Evolutionary conservation across 2,888 invertebrate species (phyloP).

Genomic region (Andrena chrysosceles): DNA sequence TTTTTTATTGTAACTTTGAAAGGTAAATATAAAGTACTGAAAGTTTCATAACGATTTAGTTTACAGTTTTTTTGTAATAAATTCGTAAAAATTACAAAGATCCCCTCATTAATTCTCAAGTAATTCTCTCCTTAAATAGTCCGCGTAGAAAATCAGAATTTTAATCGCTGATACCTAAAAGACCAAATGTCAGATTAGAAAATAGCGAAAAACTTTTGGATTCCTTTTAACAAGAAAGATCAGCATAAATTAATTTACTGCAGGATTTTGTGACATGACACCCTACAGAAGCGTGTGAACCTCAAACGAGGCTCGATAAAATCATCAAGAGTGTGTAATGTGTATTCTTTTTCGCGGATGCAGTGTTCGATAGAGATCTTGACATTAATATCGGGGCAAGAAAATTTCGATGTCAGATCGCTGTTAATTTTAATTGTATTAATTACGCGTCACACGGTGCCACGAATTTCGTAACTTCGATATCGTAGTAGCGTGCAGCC

Average conservation of each 20-base stretch:
- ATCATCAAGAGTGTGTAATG: constrained; percentile 11
- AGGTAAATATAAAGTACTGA: too few species aligned
- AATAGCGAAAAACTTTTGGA: too few species aligned
- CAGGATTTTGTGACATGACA: constrained; percentile 37
- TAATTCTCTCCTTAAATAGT: too few species aligned
- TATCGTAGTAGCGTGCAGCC: background rate
- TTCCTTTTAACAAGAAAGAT: background rate
- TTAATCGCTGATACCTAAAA: too few species aligned
- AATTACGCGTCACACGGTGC: background rate
- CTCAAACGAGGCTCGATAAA: constrained; percentile 34
- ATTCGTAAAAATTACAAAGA: too few species aligned
- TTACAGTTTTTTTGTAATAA: too few species aligned
- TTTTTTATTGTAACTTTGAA: too few species aligned
- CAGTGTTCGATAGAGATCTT: background rate
- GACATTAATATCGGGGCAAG: background rate
- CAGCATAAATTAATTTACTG: background rate
- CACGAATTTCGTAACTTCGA: background rate
- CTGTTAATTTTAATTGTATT: background rate
- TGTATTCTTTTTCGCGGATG: background rate
- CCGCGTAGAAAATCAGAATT: too few species aligned
- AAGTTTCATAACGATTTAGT: too few species aligned
- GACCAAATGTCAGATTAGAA: too few species aligned
- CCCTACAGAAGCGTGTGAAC: constrained; percentile 69
- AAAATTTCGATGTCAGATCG: background rate
- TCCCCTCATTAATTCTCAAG: too few species aligned